These are phyloP conservation scores for Lycodopsis pacificus DNA, from an alignment of 2,797 vertebrate species.

Conservation along the genomic window DNA sequence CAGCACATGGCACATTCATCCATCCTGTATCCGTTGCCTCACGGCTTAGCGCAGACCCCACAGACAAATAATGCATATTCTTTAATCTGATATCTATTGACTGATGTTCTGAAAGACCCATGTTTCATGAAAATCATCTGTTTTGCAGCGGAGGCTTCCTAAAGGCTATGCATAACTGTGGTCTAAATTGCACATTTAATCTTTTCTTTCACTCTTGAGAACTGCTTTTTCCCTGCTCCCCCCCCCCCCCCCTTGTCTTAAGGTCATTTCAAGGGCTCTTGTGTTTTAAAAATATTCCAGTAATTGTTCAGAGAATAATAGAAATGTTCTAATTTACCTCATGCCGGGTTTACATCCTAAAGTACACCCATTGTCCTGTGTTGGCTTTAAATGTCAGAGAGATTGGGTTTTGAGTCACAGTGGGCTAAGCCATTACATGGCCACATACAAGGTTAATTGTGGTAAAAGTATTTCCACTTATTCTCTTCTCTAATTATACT, in stretches of 20 bases:
- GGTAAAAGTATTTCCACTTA: constrained; percentile 83
- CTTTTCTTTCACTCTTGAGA: constrained; percentile 58
- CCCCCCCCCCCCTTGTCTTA: constrained; percentile 39
- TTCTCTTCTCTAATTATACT: constrained; percentile 82
- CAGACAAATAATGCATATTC: constrained; percentile 72
- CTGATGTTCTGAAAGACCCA: constrained; percentile 56
- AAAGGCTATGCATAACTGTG: constrained; percentile 61
- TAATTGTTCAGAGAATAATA: constrained; percentile 82
- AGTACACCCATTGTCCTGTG: constrained; percentile 80
- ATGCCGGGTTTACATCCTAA: constrained; percentile 80
- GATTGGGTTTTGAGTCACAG: constrained; percentile 86
- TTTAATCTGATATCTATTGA: constrained; percentile 75
- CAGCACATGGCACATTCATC: constrained; percentile 60
- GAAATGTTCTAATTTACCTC: constrained; percentile 86
- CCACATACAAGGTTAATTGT: constrained; percentile 89
- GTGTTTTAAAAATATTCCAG: constrained; percentile 72
- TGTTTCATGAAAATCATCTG: constrained; percentile 70
- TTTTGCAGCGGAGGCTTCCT: constrained; percentile 59
- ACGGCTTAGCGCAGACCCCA: constrained; percentile 48
- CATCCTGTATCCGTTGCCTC: constrained; percentile 63
- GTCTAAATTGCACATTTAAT: constrained; percentile 72
- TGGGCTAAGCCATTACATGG: constrained; percentile 86
- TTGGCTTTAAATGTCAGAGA: constrained; percentile 86
- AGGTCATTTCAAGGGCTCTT: constrained; percentile 78
- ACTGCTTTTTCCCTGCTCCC: constrained; percentile 31